A percentile compares a stretch with the other conserved stretches of the same genome.
Evolutionary conservation across 1,140 invertebrate genomes (phyloP).

Genomic region (Drosophila lacertosa): DNA sequence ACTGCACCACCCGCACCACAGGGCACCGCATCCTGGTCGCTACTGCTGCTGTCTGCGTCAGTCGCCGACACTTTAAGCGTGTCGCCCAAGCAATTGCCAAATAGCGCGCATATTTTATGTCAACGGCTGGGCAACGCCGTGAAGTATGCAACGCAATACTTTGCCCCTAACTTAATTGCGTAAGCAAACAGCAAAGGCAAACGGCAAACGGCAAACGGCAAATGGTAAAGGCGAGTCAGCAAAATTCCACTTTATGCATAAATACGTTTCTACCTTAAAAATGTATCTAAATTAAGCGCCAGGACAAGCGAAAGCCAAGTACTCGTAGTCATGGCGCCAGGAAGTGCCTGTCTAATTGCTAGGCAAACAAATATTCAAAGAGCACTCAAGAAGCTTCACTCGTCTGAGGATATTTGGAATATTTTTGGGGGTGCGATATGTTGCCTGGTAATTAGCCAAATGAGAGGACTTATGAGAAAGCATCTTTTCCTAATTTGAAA

Average conservation of each 20-base stretch:
- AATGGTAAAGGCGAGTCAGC: constrained; percentile 2
- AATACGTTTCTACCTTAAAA: constrained; percentile 16
- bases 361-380: constrained; percentile 43
- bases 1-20: neutral
- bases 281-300: constrained; percentile 15
- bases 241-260: constrained; percentile 31
- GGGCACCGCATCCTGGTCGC: no score
- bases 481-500: neutral
- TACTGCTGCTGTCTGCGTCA: constrained; percentile 2
- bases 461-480: constrained; percentile 10
- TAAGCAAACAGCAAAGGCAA: constrained; percentile 30
- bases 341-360: constrained; percentile 47
- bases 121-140: constrained; percentile 21
- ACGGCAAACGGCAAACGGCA: neutral
- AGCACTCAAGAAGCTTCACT: constrained; percentile 4
- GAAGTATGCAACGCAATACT: constrained; percentile 44
- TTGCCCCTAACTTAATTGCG: constrained; percentile 34
- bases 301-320: neutral
- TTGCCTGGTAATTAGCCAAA: constrained; percentile 29
- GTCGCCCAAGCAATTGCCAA: constrained; percentile 35
- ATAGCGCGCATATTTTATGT: constrained; percentile 47
- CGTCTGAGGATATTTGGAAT: constrained; percentile 16
- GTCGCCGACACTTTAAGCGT: constrained; percentile 9
- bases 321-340: constrained; percentile 16
- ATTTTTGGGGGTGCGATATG: neutral